phyloP scores from a whole-genome alignment of 2,888 invertebrate genomes.

The Prostheceraeus crozeri region DNA sequence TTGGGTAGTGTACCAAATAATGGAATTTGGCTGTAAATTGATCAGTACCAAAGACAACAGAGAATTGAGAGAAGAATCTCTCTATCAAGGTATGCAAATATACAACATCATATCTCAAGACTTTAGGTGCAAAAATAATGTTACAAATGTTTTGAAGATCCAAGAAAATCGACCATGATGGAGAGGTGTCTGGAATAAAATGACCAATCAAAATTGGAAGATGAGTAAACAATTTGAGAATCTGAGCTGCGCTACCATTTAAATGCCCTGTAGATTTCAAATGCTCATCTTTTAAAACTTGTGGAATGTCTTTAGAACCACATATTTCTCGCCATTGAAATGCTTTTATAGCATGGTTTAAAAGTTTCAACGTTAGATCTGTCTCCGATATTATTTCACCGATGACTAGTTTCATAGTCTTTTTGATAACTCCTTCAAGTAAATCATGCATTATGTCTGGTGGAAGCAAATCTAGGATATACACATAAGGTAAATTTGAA shows the following conservation, averaged over 20 bases:
- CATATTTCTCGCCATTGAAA: neutral
- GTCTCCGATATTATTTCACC: neutral
- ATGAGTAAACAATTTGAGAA: slow-evolving; percentile 2
- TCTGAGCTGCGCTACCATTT: slow-evolving; percentile 10
- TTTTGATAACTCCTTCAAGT: neutral
- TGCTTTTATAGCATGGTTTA: slow-evolving; percentile 3
- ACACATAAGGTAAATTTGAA: slow-evolving; percentile 2
- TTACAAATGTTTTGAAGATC: neutral
- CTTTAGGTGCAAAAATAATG: neutral
- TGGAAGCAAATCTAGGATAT: neutral
- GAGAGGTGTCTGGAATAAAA: neutral
- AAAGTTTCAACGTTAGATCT: neutral
- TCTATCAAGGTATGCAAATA: neutral
- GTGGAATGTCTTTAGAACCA: slow-evolving; percentile 1
- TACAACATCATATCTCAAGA: slow-evolving; percentile 1
- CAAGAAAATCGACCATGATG: slow-evolving; percentile 1
- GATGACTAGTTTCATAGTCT: neutral
- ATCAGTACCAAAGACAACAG: neutral
- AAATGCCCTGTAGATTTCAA: neutral
- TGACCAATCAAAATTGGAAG: slow-evolving; percentile 17
- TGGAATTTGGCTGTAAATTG: slow-evolving; percentile 3
- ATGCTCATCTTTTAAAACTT: neutral
- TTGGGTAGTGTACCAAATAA: slow-evolving; percentile 14
- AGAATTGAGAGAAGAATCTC: neutral
- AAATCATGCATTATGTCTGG: slow-evolving; percentile 18